phyloP scores from a whole-genome alignment of 2,113 vertebrate genomes.

The Periophthalmus modestus region DNA sequence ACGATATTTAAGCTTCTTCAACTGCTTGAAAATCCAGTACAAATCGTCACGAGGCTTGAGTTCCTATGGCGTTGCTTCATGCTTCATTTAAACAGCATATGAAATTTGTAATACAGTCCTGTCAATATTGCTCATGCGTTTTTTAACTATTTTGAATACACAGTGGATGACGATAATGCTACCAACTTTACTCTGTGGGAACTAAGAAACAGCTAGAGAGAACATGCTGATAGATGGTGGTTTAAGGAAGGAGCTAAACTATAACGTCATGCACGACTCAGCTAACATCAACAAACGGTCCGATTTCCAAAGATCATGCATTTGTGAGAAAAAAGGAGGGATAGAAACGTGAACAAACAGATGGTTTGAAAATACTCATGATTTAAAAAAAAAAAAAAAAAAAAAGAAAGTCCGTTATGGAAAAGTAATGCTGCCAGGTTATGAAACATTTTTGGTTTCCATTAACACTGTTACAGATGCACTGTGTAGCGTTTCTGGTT shows the following conservation, averaged over 20 bases:
- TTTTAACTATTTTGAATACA: slow-evolving; percentile 43
- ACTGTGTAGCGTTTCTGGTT: background rate
- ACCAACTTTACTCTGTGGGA: slow-evolving; percentile 23
- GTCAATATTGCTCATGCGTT: slow-evolving; percentile 69
- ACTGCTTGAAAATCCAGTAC: slow-evolving; percentile 58
- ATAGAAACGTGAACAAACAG: background rate
- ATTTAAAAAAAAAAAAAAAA: background rate
- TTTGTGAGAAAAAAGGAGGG: slow-evolving; percentile 31
- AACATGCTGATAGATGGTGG: slow-evolving; percentile 53
- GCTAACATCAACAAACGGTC: slow-evolving; percentile 27
- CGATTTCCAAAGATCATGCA: slow-evolving; percentile 54
- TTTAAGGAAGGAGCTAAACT: background rate
- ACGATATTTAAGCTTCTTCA: slow-evolving; percentile 42
- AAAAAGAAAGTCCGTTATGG: background rate
- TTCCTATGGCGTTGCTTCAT: slow-evolving; percentile 53
- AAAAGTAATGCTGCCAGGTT: background rate
- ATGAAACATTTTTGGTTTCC: background rate
- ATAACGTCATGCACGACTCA: slow-evolving; percentile 62
- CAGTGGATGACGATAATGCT: slow-evolving; percentile 38
- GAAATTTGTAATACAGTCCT: slow-evolving; percentile 25
- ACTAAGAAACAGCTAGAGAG: slow-evolving; percentile 43
- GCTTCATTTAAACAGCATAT: slow-evolving; percentile 52
- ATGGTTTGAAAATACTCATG: slow-evolving; percentile 2
- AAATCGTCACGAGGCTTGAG: slow-evolving; percentile 20
- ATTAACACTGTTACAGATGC: background rate